These are phyloP conservation scores for Zele albiditarsus DNA, from an alignment of 2,888 invertebrate species.

Conservation along the genomic window DNA sequence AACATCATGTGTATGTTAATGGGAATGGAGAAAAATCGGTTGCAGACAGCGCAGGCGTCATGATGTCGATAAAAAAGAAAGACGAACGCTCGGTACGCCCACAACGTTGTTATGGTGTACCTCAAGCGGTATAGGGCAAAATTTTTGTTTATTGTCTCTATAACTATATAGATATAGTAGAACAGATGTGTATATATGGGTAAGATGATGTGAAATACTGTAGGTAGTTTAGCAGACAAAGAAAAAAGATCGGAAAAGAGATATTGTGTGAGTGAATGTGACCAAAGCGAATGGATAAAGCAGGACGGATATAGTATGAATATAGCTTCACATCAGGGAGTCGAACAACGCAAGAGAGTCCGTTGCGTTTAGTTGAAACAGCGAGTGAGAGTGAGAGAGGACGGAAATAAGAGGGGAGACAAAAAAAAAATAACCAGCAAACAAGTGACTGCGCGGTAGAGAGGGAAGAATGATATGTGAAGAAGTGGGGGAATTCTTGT, in stretches of 20 bases:
- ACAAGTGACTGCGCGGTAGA: slow-evolving; percentile 2
- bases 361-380: background rate
- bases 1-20: background rate
- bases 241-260: background rate
- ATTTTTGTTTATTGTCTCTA: slow-evolving; percentile 15
- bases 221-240: background rate
- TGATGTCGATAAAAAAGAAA: slow-evolving; percentile 39
- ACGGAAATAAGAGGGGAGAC: slow-evolving; percentile 1
- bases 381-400: background rate
- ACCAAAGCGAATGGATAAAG: slow-evolving; percentile 10
- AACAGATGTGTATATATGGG: slow-evolving; percentile 36
- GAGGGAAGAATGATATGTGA: slow-evolving; percentile 5
- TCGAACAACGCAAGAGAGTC: background rate
- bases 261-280: slow-evolving; percentile 28
- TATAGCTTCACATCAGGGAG: background rate
- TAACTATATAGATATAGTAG: background rate
- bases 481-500: background rate
- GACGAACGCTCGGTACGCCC: slow-evolving; percentile 54
- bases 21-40: slow-evolving; percentile 32
- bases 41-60: slow-evolving; percentile 30
- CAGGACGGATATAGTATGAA: background rate
- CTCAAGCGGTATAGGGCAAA: background rate
- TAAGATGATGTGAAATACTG: background rate
- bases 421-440: background rate
- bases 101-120: slow-evolving; percentile 46